Evolutionary conservation across 2,888 invertebrate species (phyloP).

Genomic region (Polydrusus pterygomalis): DNA sequence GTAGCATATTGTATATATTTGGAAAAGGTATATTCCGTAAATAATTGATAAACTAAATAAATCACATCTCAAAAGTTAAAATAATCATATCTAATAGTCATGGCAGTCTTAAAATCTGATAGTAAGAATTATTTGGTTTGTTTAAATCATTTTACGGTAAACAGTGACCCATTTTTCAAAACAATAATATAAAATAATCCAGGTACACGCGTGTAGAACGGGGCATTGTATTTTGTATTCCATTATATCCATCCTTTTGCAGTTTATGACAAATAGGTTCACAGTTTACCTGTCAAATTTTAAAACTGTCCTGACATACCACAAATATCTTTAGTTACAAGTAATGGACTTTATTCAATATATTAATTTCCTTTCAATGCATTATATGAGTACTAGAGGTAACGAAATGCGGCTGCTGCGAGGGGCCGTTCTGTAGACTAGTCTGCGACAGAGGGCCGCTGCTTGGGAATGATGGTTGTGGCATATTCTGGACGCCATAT

Average conservation of each 20-base stretch:
- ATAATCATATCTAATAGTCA: constrained; percentile 2
- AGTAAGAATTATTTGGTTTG: not conserved
- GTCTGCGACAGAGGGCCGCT: constrained; percentile 54
- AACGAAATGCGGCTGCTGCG: constrained; percentile 60
- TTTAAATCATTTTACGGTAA: too few species aligned
- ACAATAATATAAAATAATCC: too few species aligned
- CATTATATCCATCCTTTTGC: too few species aligned
- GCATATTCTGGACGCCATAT: constrained; percentile 51
- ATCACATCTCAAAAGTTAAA: constrained; percentile 32
- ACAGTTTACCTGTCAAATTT: constrained; percentile 15
- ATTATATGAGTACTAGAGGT: constrained; percentile 62
- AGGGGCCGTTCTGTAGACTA: constrained; percentile 58
- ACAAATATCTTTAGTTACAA: constrained; percentile 26
- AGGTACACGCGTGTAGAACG: too few species aligned
- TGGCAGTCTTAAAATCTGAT: constrained; percentile 2
- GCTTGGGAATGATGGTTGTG: constrained; percentile 49
- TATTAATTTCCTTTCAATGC: constrained; percentile 54
- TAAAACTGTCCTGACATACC: not conserved
- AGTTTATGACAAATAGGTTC: too few species aligned
- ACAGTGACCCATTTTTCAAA: not conserved
- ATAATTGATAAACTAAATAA: constrained; percentile 33
- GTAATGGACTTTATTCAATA: constrained; percentile 23
- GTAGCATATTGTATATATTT: not conserved
- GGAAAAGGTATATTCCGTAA: constrained; percentile 8
- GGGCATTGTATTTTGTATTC: too few species aligned